Evolutionary conservation across 2,113 vertebrate species (phyloP), one percentile per base, ranked within the genome.

Genomic region (Typhlomys cinereus): DNA sequence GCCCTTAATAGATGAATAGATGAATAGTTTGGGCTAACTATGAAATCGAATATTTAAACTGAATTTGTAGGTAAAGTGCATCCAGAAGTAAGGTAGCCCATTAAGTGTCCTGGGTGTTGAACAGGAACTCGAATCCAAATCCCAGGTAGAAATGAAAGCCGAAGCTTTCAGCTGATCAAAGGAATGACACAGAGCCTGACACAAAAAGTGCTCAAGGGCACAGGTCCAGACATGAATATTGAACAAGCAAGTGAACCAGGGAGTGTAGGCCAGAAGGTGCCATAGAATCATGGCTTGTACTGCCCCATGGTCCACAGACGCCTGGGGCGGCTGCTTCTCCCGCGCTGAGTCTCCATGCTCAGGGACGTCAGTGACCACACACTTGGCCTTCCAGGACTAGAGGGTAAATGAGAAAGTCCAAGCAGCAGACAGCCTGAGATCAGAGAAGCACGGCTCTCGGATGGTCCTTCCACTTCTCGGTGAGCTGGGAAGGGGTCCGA

Each of bases 1-100:
- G 61, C 7, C 36, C 36, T 82, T 64, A 85, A 36, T 21, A 66
- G 34, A 61, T 62, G n/a, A 23, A 21, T n/a, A 78, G 44, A 81
- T 57, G 57, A 81, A 25, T n/a, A 34, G 12, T 70, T 64, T 85
- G 25, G 59, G 21, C 44, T 74, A 76, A 92, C 46, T 54, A 64
- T 23, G 23, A 88, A 90, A n/a, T 23, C 31, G 79, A 89, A 20
- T 52, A 90, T 93, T 62, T 41, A 74, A 89, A 52, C 44, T 36
- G 81, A 57, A 85, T 81, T 88, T 71, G 62, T 5, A 67, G 80
- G 59, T 41, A 78, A 89, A 31, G 18, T 5, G 11, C 36, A n/a
- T 61, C 23, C 90, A 69, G 23, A 80, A 36, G 79, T 64, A 59
- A 76, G 41, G 50, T 70, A 64, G 69, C 46, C 90, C 66, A 81